Base-by-base conservation (phyloP, 2,888 invertebrate genomes). In the Scotopteryx bipunctaria region DNA sequence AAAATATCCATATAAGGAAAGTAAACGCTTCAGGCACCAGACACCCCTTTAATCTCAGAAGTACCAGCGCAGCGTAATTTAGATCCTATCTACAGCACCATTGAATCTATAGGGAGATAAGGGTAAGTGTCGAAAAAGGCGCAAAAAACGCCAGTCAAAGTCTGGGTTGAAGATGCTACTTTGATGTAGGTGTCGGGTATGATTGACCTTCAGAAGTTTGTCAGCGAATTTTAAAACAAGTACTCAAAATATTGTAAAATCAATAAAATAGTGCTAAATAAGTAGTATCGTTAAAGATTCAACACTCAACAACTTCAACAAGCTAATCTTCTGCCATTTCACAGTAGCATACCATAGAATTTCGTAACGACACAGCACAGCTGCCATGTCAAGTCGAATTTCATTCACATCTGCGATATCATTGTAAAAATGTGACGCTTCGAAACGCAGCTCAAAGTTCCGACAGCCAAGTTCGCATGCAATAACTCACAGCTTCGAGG, bases 21-120 rank as follows among this genome's bases (percentile, higher is more conserved):
- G 59, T 58, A 50, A 49, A 63, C 61, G 60, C 86, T 84, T 64
- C 68, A 58, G 82, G 83, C 79, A 59, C 66, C 86, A 87, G 86
- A 88, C 86, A 83, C 85, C 86, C 84, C 77, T 86, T 86, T 83
- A 84, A 85, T 85, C 84, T 81, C 76, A 78, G 77, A 83, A 84
- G 86, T 81, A 80, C 83, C 82, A 77, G 80, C 75, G 80, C 77
- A 73, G 69, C 74, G 84, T 84, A 85, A 86, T 87, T 87, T 85
- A 86, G 86, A 86, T 85, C 77, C 76, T 83, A 86, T 87, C 86
- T 72, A 71, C 72, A 29, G 76, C 75, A 77, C 76, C 82, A 81
- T 82, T 82, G 82, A 81, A 78, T 83, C 76, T 77, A 71, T 72
- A 73, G 68, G 57, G 63, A 62, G 63, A 71, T 72, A 68, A 70